These are phyloP conservation scores for Limulus polyphemus DNA, from an alignment of 2,888 invertebrate genomes.

Conservation along the genomic window DNA sequence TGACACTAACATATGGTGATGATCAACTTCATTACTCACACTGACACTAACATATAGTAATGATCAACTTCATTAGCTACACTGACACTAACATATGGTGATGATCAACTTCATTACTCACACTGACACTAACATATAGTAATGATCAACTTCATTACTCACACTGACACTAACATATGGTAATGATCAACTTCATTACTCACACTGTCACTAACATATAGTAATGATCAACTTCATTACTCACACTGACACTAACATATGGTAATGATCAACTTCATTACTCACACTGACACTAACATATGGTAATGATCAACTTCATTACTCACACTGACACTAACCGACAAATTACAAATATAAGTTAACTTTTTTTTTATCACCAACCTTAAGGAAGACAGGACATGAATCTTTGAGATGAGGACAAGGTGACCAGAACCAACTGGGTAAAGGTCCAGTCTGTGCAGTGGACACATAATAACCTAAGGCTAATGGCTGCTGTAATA, in stretches of 20 bases:
- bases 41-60: constrained; percentile 1
- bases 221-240: neutral
- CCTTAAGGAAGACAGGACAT: constrained; percentile 83
- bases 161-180: neutral
- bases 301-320: neutral
- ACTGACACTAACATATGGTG: too few relatives aligned
- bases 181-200: neutral
- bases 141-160: neutral
- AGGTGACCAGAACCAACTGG: constrained; percentile 69
- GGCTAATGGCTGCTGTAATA: constrained; percentile 94
- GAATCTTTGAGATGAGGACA: constrained; percentile 84
- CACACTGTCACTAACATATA: neutral
- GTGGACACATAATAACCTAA: constrained; percentile 95
- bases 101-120: constrained; percentile 1
- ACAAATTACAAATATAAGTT: constrained; percentile 3
- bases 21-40: constrained; percentile 2
- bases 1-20: too few relatives aligned
- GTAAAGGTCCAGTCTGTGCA: constrained; percentile 82
- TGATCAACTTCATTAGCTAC: neutral
- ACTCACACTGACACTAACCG: constrained; percentile 2
- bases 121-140: constrained; percentile 3
- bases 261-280: neutral
- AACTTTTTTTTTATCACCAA: constrained; percentile 23
- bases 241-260: neutral
- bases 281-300: neutral